These are phyloP conservation scores for Entomyzon cyanotis DNA, from an alignment of 2,113 vertebrate species.

Conservation along the genomic window DNA sequence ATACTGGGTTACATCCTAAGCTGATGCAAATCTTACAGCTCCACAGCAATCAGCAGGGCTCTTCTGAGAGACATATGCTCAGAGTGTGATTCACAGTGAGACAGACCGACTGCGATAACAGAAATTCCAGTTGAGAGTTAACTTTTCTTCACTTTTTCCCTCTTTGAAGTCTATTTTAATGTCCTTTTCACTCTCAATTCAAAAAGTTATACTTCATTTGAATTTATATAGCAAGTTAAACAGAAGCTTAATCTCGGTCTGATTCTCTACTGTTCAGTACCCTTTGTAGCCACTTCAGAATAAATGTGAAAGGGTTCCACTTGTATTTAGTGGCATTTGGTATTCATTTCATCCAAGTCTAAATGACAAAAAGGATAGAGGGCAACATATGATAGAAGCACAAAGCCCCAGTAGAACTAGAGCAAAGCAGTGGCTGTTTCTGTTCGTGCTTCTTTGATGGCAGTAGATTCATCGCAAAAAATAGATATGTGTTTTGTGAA, in stretches of 20 bases:
- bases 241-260: slow-evolving; percentile 19
- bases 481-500: background rate
- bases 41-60: background rate
- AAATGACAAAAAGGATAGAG: background rate
- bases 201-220: slow-evolving; percentile 32
- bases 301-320: slow-evolving; percentile 26
- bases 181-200: background rate
- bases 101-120: background rate
- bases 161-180: slow-evolving; percentile 19
- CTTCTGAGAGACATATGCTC: background rate
- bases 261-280: background rate
- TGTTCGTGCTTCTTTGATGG: background rate
- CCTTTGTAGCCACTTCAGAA: slow-evolving; percentile 23
- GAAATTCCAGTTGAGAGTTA: background rate
- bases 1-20: background rate
- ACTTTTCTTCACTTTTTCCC: background rate
- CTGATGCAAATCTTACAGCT: background rate
- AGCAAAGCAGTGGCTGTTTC: background rate
- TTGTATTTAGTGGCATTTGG: background rate
- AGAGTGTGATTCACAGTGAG: background rate
- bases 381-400: background rate
- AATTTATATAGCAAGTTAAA: slow-evolving; percentile 38
- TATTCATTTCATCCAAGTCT: slow-evolving; percentile 5
- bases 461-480: background rate
- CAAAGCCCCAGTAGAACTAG: background rate